Percentiles rank a stretch among this genome's conserved stretches.
Conservation (phyloP, 1,140 invertebrate species). For the Drosophila arawakana region DNA sequence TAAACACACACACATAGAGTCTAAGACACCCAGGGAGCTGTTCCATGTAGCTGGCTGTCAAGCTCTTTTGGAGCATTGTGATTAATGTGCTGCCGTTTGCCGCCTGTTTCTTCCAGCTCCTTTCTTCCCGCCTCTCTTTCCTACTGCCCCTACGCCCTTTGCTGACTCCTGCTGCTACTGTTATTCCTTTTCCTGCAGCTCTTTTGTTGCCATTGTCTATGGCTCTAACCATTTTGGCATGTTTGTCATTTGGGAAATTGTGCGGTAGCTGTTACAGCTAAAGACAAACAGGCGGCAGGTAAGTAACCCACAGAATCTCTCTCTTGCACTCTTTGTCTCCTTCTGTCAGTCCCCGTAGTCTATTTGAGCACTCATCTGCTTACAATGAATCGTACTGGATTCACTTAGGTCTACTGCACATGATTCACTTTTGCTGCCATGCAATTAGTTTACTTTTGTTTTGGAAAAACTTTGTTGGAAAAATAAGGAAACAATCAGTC, state of each 20-base stretch:
- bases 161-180: conserved; percentile 17
- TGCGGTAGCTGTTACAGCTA: conserved; percentile 72
- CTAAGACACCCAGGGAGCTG: conserved; percentile 64
- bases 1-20: conserved; percentile 11
- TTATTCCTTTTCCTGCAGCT: conserved; percentile 19
- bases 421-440: conserved; percentile 23
- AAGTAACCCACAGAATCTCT: conserved; percentile 25
- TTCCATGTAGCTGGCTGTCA: conserved; percentile 73
- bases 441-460: not conserved
- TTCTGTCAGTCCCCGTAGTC: conserved; percentile 10
- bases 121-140: conserved; percentile 8
- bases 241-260: conserved; percentile 83
- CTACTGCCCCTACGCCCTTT: conserved; percentile 18
- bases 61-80: conserved; percentile 81
- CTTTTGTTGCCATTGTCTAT: conserved; percentile 70
- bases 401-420: conserved; percentile 5
- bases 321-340: conserved; percentile 1
- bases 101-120: conserved; percentile 35
- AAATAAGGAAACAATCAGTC: too few relatives aligned
- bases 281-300: conserved; percentile 74
- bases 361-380: conserved; percentile 28
- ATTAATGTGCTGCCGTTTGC: conserved; percentile 71
- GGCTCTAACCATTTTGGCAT: conserved; percentile 78
- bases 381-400: conserved; percentile 21
- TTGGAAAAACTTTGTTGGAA: not conserved